These are phyloP conservation scores for Blastomussa wellsi DNA, from an alignment of 92 coral and sea anemone species.

Conservation along the genomic window DNA sequence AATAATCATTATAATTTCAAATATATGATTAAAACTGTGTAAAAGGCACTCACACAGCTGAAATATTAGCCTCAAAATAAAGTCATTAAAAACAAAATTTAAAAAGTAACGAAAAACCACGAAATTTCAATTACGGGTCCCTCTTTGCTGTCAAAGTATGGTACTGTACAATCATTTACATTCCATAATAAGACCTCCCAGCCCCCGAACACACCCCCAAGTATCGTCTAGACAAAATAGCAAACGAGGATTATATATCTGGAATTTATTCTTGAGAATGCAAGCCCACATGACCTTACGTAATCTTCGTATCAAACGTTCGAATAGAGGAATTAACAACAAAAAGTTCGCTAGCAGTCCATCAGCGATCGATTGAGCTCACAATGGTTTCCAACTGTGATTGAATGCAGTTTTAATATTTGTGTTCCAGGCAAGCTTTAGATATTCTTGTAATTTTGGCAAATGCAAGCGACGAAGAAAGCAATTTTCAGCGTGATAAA, in stretches of 20 bases:
- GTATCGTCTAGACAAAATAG: not conserved
- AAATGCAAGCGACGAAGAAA: not conserved
- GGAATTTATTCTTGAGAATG: not conserved
- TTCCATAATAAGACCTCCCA: not conserved
- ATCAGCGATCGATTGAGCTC: not conserved
- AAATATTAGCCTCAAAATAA: no score
- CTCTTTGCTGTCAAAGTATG: no score
- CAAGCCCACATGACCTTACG: not conserved
- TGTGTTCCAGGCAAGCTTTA: not conserved
- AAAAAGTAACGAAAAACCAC: no score
- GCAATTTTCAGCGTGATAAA: not conserved
- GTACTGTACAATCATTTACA: not conserved
- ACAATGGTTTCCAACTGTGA: not conserved
- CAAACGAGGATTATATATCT: not conserved
- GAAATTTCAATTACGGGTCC: no score
- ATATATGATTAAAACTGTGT: no score
- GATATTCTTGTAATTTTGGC: not conserved
- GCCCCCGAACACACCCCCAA: slow-evolving; percentile 44
- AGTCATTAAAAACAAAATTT: no score
- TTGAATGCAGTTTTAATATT: not conserved
- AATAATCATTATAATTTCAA: no score
- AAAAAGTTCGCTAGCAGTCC: not conserved
- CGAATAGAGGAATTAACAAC: not conserved
- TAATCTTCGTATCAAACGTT: not conserved
- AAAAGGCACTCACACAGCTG: no score